Conservation (phyloP, 1,140 invertebrate species). For the Hesperophylax magnus region DNA sequence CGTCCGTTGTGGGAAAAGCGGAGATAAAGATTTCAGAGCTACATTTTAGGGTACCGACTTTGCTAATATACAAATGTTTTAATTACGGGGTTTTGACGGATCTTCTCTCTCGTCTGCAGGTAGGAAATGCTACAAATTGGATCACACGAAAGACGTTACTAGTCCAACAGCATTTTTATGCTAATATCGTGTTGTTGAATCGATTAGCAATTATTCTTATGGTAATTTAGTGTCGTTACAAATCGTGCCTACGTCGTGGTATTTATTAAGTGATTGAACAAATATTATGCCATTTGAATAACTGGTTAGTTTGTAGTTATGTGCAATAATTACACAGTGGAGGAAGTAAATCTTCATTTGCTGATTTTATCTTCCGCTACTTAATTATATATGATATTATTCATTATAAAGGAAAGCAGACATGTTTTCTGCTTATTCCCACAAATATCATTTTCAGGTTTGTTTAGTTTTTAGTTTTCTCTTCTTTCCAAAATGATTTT, state of each 20-base stretch:
- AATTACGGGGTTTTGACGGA: constrained; percentile 45
- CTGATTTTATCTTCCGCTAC: no score
- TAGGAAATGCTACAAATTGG: constrained; percentile 8
- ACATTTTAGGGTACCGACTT: constrained; percentile 47
- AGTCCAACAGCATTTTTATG: constrained; percentile 18
- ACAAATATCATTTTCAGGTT: no score
- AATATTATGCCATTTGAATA: not conserved
- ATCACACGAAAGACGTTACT: not conserved
- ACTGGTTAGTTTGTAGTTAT: no score
- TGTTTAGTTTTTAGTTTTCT: no score
- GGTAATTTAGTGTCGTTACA: constrained; percentile 8
- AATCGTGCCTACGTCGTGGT: not conserved
- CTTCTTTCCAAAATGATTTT: no score
- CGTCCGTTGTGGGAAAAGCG: constrained; percentile 44
- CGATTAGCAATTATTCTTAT: constrained; percentile 11
- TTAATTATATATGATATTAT: no score
- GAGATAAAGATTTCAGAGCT: constrained; percentile 50
- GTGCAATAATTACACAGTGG: no score
- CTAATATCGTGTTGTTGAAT: constrained; percentile 9
- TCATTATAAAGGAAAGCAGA: no score
- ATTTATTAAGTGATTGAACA: constrained; percentile 7
- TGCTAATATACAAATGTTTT: constrained; percentile 50
- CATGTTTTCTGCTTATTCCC: no score
- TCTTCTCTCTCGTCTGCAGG: not conserved
- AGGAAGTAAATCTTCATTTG: no score